Base-by-base conservation (phyloP, 2,113 vertebrate species). In the Eretmochelys imbricata region DNA sequence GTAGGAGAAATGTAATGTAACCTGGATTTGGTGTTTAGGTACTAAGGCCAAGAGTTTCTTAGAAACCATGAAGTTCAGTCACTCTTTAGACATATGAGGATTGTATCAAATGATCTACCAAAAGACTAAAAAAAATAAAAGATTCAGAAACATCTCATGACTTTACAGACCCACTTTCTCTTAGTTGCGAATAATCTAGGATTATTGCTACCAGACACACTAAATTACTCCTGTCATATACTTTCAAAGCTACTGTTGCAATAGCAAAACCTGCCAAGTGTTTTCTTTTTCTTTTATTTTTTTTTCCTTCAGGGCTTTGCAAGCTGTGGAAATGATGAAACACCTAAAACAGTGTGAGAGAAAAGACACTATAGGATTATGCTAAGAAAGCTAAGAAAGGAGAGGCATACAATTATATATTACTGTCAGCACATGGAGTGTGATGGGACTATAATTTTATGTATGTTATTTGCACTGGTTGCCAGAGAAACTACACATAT, bases 381-480 rank as follows among this genome's bases (percentile, higher is more conserved):
- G 91, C 82, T 94, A 86, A 94, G 80, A 91, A 93, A 96, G 93
- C 91, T 90, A 93, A 42, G 42, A 42, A 93, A 89, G 91, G 95
- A 96, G 96, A 93, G 51, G 55, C n/a, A 42, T 50, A 0, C 94
- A 96, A 93, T 97, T 97, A 97, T 91, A 31, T 87, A 80, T 87
- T 89, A 85, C 95, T 97, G 95, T 97, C 96, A 95, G 90, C 87
- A 80, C 93, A 92, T 50, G 88, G 91, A 89, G 86, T 12, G 2
- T 96, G 95, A 96, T 95, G 93, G 93, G 91, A 95, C 95, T 97
- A 50, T 93, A 95, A 96, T 97, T 97, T 96, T 93, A 91, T 87
- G 84, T 65, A n/a, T 92, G 89, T 94, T 92, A 93, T 96, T 95
- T 97, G 72, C 76, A 59, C 50, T 53, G 91, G 95, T 97, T 98